Conservation (phyloP, 2,113 vertebrate species). For the Alligator sinensis region DNA sequence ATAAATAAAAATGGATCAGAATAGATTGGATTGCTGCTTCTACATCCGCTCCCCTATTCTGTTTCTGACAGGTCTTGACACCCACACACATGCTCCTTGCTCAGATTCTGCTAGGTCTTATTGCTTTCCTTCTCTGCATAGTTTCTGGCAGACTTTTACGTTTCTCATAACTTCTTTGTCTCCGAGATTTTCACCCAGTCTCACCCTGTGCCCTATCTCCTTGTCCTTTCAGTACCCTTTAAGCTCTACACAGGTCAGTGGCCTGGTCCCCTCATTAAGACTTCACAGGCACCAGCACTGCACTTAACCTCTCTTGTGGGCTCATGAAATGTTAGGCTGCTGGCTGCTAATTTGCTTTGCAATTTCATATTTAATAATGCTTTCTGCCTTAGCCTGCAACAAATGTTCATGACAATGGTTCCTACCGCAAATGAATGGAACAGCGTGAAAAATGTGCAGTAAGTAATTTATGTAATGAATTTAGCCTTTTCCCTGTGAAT, state of each 20-base stretch:
- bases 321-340: accelerated
- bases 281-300: neutral
- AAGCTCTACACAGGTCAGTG: accelerated
- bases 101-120: neutral
- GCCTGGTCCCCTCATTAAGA: neutral
- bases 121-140: constrained; percentile 4
- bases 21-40: constrained; percentile 57
- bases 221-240: neutral
- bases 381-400: neutral
- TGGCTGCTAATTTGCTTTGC: neutral
- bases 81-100: constrained; percentile 15
- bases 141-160: constrained; percentile 41
- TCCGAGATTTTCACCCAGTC: neutral
- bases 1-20: constrained; percentile 65
- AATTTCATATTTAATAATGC: accelerated
- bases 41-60: constrained; percentile 36
- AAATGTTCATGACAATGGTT: accelerated
- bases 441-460: neutral
- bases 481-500: neutral
- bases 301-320: neutral
- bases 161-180: neutral
- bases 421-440: neutral
- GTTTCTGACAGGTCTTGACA: constrained; percentile 61
- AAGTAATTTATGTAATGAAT: neutral
- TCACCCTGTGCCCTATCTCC: neutral